Conservation (phyloP, 2,888 invertebrate genomes). For the Sinohyriopsis cumingii region DNA sequence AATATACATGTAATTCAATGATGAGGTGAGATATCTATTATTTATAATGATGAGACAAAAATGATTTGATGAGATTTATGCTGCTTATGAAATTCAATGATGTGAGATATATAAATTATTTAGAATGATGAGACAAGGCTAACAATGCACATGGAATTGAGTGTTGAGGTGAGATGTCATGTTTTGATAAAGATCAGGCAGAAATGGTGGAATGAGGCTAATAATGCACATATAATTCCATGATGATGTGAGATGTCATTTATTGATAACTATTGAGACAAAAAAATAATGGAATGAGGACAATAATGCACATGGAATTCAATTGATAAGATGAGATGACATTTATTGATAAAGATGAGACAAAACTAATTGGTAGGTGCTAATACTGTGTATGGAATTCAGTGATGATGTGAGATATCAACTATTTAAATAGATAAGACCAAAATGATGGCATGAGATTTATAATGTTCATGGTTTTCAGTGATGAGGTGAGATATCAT, state of each 20-base stretch:
- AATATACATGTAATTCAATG: conserved; percentile 99
- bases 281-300: not conserved
- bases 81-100: too few species aligned
- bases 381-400: conserved; percentile 97
- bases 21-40: conserved; percentile 78
- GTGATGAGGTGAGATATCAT: too few species aligned
- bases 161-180: conserved; percentile 83
- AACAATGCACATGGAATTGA: conserved; percentile 98
- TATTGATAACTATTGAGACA: not conserved
- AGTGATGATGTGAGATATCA: conserved; percentile 83
- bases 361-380: too few species aligned
- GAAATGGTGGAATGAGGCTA: not conserved
- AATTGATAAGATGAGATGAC: too few species aligned
- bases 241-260: conserved; percentile 80
- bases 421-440: not conserved
- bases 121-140: too few species aligned
- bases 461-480: too few species aligned
- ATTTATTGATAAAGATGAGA: too few species aligned
- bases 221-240: conserved; percentile 99
- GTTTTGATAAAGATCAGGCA: not conserved
- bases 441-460: not conserved
- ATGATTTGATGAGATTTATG: not conserved
- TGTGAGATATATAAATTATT: too few species aligned
- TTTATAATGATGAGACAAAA: not conserved
- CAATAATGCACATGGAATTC: too few species aligned